Conservation (phyloP, 2,797 vertebrate genomes). For the Amblyopsis hoosieri region DNA sequence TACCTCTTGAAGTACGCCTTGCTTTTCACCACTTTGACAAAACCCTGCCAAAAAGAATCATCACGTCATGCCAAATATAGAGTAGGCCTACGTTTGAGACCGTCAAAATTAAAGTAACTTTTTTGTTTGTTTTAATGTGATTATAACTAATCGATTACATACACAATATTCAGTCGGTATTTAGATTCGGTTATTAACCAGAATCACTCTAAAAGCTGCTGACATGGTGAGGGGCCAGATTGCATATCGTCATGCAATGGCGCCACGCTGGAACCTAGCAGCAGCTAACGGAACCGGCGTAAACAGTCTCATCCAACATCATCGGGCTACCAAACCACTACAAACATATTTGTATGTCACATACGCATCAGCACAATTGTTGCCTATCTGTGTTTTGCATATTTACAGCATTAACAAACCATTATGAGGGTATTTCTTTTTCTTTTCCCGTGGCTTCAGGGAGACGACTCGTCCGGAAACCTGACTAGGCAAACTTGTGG, state of each 20-base stretch:
- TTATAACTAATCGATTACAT: background rate
- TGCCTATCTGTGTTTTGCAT: rapidly evolving
- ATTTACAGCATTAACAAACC: slow-evolving; percentile 43
- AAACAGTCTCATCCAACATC: slow-evolving; percentile 48
- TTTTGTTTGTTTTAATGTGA: background rate
- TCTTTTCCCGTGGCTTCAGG: background rate
- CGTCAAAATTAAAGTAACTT: background rate
- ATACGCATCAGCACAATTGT: rapidly evolving
- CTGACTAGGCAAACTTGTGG: background rate
- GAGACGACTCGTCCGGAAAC: background rate
- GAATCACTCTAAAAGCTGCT: background rate
- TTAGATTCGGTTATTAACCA: background rate
- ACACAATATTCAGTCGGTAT: too few relatives aligned
- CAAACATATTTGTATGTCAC: rapidly evolving
- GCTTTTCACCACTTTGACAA: slow-evolving; percentile 98
- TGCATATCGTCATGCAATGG: slow-evolving; percentile 39
- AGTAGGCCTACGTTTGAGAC: background rate
- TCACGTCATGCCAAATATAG: background rate
- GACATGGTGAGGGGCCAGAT: slow-evolving; percentile 3
- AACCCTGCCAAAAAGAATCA: slow-evolving; percentile 79
- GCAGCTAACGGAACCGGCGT: slow-evolving; percentile 6
- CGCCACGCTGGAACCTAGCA: slow-evolving; percentile 65
- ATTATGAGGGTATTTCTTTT: slow-evolving; percentile 37
- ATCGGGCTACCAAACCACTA: slow-evolving; percentile 26
- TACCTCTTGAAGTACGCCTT: slow-evolving; percentile 99